These are phyloP conservation scores for Sebastes ruberrimus DNA, from an alignment of 2,797 vertebrate genomes.

Conservation along the genomic window DNA sequence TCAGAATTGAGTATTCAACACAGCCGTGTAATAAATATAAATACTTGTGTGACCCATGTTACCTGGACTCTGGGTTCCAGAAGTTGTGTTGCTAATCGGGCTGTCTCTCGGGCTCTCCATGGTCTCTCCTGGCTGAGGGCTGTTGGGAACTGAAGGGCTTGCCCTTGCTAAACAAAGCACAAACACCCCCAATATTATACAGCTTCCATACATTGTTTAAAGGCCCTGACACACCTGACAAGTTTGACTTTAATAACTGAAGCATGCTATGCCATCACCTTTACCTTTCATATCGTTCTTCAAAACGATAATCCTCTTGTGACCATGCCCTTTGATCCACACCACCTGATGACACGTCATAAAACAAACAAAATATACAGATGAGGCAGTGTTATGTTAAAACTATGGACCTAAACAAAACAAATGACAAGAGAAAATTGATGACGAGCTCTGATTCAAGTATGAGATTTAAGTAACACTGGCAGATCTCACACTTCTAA, in stretches of 20 bases:
- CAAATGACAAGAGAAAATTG: not conserved
- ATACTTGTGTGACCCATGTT: not conserved
- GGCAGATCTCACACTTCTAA: not conserved
- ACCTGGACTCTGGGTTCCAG: slow-evolving; percentile 74
- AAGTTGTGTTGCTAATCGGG: slow-evolving; percentile 47
- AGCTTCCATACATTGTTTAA: not conserved
- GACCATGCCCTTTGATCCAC: slow-evolving; percentile 98
- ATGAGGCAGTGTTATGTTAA: not conserved
- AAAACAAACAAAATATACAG: not conserved
- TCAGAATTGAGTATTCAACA: no score
- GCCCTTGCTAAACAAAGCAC: slow-evolving; percentile 65
- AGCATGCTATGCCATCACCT: not conserved
- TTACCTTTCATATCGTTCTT: slow-evolving; percentile 99
- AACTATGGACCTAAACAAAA: not conserved
- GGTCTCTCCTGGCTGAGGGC: slow-evolving; percentile 65
- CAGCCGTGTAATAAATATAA: not conserved
- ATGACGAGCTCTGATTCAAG: not conserved
- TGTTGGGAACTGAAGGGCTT: slow-evolving; percentile 67
- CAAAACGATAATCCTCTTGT: slow-evolving; percentile 98
- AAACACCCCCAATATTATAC: not conserved
- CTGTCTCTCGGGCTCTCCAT: slow-evolving; percentile 62
- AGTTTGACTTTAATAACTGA: not conserved
- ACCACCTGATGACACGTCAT: slow-evolving; percentile 85
- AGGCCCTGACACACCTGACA: not conserved
- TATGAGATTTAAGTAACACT: not conserved